These are phyloP conservation scores for Phrixothrix hirtus DNA, from an alignment of 2,888 invertebrate species.

Conservation along the genomic window DNA sequence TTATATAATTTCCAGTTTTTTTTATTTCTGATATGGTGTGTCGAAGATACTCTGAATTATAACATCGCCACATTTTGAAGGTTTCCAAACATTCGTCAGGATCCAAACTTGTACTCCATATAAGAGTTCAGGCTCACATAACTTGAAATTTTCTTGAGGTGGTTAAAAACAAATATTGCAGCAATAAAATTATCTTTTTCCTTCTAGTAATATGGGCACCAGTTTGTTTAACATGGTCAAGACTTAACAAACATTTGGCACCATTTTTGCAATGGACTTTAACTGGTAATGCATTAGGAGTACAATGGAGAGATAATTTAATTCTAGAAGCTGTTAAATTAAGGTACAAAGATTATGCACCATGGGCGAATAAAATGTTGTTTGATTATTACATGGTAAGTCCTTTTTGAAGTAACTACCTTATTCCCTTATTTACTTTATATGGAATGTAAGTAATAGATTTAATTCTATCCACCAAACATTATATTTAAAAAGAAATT, in stretches of 20 bases:
- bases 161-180: too few species aligned
- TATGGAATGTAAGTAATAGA: too few species aligned
- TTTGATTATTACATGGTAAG: constrained; percentile 66
- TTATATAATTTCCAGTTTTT: too few species aligned
- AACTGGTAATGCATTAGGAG: constrained; percentile 62
- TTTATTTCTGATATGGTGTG: too few species aligned
- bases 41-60: too few species aligned
- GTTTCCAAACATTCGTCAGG: too few species aligned
- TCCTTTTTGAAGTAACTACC: neutral
- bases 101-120: too few species aligned
- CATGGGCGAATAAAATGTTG: constrained; percentile 58
- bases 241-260: constrained; percentile 66
- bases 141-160: too few species aligned
- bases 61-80: too few species aligned
- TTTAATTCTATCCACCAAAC: too few species aligned
- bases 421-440: neutral
- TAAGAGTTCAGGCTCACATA: too few species aligned
- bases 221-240: constrained; percentile 70
- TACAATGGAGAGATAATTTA: constrained; percentile 68
- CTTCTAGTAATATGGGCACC: constrained; percentile 69
- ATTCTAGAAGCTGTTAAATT: constrained; percentile 65
- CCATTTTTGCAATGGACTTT: constrained; percentile 69
- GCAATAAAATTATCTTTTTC: neutral
- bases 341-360: constrained; percentile 63
- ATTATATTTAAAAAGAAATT: too few species aligned